phyloP scores from a whole-genome alignment of 2,888 invertebrate species.

The Thelaira solivaga region DNA sequence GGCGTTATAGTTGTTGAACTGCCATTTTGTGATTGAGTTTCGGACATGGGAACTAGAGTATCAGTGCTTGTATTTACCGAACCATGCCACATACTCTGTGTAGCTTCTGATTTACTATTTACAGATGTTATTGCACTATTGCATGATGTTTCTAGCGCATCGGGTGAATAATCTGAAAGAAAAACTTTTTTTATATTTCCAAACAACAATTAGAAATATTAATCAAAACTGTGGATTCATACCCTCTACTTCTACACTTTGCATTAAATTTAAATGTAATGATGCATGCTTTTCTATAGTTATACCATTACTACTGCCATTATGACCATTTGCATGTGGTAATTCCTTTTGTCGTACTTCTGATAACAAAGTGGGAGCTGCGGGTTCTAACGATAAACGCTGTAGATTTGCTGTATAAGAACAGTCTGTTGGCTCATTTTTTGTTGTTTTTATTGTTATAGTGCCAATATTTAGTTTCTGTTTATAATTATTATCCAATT shows the following conservation, averaged over 20 bases:
- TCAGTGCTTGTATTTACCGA: constrained; percentile 79
- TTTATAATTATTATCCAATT: constrained; percentile 16
- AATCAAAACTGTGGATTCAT: constrained; percentile 5
- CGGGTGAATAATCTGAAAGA: constrained; percentile 17
- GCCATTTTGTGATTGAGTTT: constrained; percentile 55
- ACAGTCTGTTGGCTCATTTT: constrained; percentile 18
- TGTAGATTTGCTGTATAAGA: constrained; percentile 26
- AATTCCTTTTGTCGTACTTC: not conserved
- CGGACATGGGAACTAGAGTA: constrained; percentile 72
- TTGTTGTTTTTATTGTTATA: not conserved
- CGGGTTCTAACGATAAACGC: not conserved
- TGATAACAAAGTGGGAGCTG: not conserved
- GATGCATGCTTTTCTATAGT: constrained; percentile 58
- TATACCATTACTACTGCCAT: constrained; percentile 47
- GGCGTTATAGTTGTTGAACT: constrained; percentile 35
- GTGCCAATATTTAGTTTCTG: not conserved
- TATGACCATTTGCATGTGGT: constrained; percentile 34
- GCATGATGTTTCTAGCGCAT: constrained; percentile 16
- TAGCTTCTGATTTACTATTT: constrained; percentile 21
- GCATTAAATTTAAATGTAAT: constrained; percentile 67
- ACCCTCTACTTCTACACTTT: constrained; percentile 71
- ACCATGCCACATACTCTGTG: constrained; percentile 70
- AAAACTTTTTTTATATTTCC: not conserved
- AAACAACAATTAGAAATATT: not conserved
- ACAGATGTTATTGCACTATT: constrained; percentile 33